Evolutionary conservation across 2,888 invertebrate species (phyloP).

Genomic region (Alsophila aescularia): DNA sequence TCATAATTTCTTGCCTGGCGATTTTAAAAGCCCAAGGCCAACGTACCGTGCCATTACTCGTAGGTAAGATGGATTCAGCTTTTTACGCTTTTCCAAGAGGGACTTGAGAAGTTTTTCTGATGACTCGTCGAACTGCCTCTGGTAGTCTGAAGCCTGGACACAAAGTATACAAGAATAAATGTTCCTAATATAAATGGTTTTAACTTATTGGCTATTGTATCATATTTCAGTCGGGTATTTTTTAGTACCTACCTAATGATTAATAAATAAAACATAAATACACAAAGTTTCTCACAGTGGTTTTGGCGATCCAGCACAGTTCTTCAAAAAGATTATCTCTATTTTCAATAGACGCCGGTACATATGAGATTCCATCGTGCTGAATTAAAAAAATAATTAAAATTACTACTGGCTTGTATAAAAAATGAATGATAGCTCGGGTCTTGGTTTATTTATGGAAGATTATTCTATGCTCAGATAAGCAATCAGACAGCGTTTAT

Average conservation of each 20-base stretch:
- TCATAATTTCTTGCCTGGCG: slow-evolving; percentile 40
- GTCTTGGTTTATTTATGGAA: too few relatives aligned
- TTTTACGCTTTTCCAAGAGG: slow-evolving; percentile 68
- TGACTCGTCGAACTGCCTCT: slow-evolving; percentile 66
- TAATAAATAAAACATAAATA: slow-evolving; percentile 10
- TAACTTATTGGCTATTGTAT: too few relatives aligned
- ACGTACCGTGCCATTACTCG: slow-evolving; percentile 79
- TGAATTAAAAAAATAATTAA: slow-evolving; percentile 44
- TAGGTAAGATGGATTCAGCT: slow-evolving; percentile 73
- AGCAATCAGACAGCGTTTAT: too few relatives aligned
- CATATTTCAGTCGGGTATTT: too few relatives aligned
- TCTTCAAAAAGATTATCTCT: slow-evolving; percentile 69
- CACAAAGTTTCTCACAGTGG: slow-evolving; percentile 63
- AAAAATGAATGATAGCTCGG: too few relatives aligned
- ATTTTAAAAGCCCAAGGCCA: slow-evolving; percentile 69
- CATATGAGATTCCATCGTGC: slow-evolving; percentile 65
- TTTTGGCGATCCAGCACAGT: slow-evolving; percentile 76
- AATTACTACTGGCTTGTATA: too few relatives aligned
- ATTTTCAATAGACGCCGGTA: slow-evolving; percentile 57
- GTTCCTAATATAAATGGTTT: too few relatives aligned
- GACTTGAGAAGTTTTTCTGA: slow-evolving; percentile 66
- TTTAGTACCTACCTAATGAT: neutral
- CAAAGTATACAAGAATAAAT: too few relatives aligned
- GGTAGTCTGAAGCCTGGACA: slow-evolving; percentile 72
- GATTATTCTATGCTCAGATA: too few relatives aligned